Evolutionary conservation across 2,113 vertebrate species (phyloP).

Genomic region (Girardinichthys multiradiatus): DNA sequence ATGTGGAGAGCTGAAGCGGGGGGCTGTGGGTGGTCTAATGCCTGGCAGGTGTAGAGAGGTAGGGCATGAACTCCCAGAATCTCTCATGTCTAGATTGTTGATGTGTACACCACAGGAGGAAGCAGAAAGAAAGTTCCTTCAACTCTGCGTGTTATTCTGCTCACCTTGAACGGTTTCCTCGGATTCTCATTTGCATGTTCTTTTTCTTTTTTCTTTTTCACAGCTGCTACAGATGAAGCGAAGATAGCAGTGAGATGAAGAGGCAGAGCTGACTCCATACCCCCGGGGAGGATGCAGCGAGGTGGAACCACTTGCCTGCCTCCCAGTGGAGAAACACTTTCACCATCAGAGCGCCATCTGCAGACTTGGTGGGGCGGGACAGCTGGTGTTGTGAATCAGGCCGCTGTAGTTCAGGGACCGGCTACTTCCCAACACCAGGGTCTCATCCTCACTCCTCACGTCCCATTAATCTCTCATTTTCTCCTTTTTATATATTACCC

Average conservation of each 20-base stretch:
- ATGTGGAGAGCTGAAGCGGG: slow-evolving; percentile 45
- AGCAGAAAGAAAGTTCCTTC: slow-evolving; percentile 54
- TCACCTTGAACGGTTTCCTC: slow-evolving; percentile 33
- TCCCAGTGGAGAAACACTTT: slow-evolving; percentile 15
- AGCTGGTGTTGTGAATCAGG: slow-evolving; percentile 99
- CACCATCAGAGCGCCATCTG: slow-evolving; percentile 56
- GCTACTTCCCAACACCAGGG: slow-evolving; percentile 99
- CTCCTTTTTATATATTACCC: background rate
- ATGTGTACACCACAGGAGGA: slow-evolving; percentile 40
- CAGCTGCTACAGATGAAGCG: slow-evolving; percentile 66
- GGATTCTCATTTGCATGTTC: slow-evolving; percentile 68
- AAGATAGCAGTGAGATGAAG: slow-evolving; percentile 42
- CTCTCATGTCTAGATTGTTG: slow-evolving; percentile 49
- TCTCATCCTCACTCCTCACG: slow-evolving; percentile 77
- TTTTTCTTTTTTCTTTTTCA: slow-evolving; percentile 37
- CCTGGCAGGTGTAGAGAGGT: slow-evolving; percentile 67
- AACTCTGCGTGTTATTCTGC: slow-evolving; percentile 14
- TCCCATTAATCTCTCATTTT: background rate
- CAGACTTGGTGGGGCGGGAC: slow-evolving; percentile 84
- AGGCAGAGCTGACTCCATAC: slow-evolving; percentile 47
- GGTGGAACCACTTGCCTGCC: slow-evolving; percentile 57
- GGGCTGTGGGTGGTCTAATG: slow-evolving; percentile 61
- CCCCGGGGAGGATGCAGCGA: slow-evolving; percentile 48
- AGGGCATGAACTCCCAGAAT: slow-evolving; percentile 52
- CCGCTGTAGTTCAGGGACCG: slow-evolving; percentile 88